These are phyloP conservation scores for Carollia perspicillata DNA, from an alignment of 2,113 vertebrate species.

Conservation along the genomic window DNA sequence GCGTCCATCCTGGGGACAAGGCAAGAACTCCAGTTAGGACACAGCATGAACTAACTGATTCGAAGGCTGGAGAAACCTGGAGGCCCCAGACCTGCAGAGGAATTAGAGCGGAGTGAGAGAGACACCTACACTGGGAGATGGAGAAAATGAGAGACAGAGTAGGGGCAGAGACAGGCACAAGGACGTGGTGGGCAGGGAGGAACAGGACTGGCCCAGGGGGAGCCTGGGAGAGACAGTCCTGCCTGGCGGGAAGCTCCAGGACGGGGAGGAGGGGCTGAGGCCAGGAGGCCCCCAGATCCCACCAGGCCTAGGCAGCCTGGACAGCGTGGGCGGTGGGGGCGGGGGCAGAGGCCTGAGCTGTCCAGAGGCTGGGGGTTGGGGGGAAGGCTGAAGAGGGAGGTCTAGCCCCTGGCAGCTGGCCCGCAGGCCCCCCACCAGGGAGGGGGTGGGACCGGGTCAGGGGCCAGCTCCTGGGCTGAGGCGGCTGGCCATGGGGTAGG, in stretches of 20 bases:
- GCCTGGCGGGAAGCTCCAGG: slow-evolving; percentile 51
- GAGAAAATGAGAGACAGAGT: neutral
- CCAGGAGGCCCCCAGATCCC: slow-evolving; percentile 73
- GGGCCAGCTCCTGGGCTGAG: slow-evolving; percentile 54
- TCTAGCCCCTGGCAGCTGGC: slow-evolving; percentile 69
- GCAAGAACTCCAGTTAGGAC: neutral
- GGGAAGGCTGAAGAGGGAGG: slow-evolving; percentile 11
- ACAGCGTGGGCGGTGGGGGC: slow-evolving; percentile 67
- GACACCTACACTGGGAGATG: neutral
- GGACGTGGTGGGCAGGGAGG: slow-evolving; percentile 8
- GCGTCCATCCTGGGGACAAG: neutral
- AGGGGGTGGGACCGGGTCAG: slow-evolving; percentile 58
- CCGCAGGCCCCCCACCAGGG: slow-evolving; percentile 35
- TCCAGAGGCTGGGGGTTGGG: slow-evolving; percentile 19
- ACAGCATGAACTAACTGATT: neutral
- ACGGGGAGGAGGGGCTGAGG: slow-evolving; percentile 52
- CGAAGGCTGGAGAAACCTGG: neutral
- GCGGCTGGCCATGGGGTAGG: neutral
- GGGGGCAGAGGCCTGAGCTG: slow-evolving; percentile 55
- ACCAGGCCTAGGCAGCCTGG: slow-evolving; percentile 68
- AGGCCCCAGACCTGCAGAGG: neutral
- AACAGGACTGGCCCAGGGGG: neutral
- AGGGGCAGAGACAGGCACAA: neutral
- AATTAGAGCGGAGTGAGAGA: neutral
- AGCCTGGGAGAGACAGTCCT: slow-evolving; percentile 55